Evolutionary conservation across 2,113 vertebrate species (phyloP).

Genomic region (Percopsis transmontana): DNA sequence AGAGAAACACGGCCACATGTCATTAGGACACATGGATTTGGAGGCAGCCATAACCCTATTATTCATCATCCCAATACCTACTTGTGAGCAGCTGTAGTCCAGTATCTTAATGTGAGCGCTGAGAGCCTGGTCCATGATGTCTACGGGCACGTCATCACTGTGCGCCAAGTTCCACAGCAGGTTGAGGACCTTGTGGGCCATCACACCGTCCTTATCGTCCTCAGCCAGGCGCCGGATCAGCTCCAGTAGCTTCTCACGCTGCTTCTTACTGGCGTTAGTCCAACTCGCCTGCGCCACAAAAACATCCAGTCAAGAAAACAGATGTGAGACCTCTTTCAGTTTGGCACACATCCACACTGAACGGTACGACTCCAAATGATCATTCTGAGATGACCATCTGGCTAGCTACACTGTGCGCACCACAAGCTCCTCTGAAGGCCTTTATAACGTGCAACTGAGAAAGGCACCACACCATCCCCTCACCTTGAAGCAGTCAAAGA

Average conservation of each 20-base stretch:
- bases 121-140: constrained; percentile 99
- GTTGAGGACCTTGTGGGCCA: constrained; percentile 99
- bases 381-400: background rate
- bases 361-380: background rate
- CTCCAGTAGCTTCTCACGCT: constrained; percentile 97
- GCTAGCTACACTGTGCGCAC: background rate
- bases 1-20: constrained; percentile 29
- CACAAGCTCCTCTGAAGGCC: background rate
- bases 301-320: background rate
- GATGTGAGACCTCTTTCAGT: background rate
- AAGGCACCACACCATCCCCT: constrained; percentile 19
- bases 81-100: constrained; percentile 99
- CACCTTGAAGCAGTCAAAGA: constrained; percentile 99
- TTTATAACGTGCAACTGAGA: background rate
- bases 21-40: background rate
- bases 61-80: constrained; percentile 48
- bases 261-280: constrained; percentile 99
- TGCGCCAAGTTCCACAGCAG: constrained; percentile 98
- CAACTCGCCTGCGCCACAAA: constrained; percentile 87
- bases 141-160: constrained; percentile 98
- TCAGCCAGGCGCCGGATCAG: constrained; percentile 96
- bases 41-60: background rate
- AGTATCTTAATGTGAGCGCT: constrained; percentile 99
- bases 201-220: constrained; percentile 98
- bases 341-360: background rate